Percentiles rank a stretch among this genome's conserved stretches.
Conservation (phyloP, 1,140 invertebrate species). For the Phthorimaea operculella region DNA sequence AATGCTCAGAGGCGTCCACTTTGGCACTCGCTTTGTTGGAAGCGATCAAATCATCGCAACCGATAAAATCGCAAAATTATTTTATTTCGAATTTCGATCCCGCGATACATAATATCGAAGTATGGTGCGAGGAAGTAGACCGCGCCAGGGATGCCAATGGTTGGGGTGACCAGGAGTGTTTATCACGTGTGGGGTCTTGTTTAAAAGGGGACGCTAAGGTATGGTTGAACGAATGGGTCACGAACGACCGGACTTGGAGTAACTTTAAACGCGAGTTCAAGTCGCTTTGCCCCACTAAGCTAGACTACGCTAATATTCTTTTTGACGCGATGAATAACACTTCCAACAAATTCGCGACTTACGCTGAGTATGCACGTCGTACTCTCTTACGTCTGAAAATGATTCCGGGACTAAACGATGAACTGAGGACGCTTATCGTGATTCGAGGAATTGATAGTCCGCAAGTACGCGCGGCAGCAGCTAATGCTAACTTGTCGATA, state of each 20-base stretch:
- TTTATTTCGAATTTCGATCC: not conserved
- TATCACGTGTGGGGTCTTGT: slow-evolving; percentile 17
- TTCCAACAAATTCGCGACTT: not conserved
- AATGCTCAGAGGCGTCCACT: too few relatives aligned
- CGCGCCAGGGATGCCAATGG: not conserved
- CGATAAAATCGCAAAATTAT: not conserved
- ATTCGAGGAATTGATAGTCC: not conserved
- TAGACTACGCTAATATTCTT: too few relatives aligned
- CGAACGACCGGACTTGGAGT: not conserved
- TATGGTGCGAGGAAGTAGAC: not conserved
- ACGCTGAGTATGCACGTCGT: not conserved
- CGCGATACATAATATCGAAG: not conserved
- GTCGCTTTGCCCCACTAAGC: too few relatives aligned
- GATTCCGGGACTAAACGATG: not conserved
- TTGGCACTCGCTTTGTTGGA: not conserved
- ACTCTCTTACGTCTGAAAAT: not conserved
- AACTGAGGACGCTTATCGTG: too few relatives aligned
- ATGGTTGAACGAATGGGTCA: slow-evolving; percentile 17
- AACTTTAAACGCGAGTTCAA: not conserved
- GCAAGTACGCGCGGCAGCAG: not conserved
- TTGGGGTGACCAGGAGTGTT: slow-evolving; percentile 20
- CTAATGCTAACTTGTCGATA: not conserved
- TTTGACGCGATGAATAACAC: not conserved
- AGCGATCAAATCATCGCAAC: not conserved
- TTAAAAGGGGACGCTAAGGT: slow-evolving; percentile 18